Percentiles rank a stretch among this genome's conserved stretches.
Evolutionary conservation across 2,888 invertebrate species (phyloP).

Genomic region (Siphonodentalium dalli): DNA sequence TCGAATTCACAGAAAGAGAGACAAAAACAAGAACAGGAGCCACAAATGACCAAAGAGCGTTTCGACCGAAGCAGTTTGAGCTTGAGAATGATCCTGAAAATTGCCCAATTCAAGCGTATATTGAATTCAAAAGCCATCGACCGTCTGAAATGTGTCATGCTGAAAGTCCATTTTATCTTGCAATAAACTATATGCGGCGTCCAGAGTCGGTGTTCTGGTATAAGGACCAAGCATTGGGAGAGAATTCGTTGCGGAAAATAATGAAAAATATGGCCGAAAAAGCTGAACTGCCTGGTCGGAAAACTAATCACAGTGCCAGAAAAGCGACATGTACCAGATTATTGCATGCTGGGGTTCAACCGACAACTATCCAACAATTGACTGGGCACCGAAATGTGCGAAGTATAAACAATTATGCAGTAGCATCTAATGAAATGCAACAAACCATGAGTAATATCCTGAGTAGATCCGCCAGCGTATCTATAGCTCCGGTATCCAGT

Average conservation of each 20-base stretch:
- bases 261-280: conserved; percentile 5
- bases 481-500: too few species aligned
- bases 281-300: background rate
- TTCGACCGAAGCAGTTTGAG: conserved; percentile 4
- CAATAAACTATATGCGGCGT: background rate
- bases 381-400: conserved; percentile 4
- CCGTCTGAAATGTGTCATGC: too few species aligned
- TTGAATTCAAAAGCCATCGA: background rate
- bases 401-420: conserved; percentile 9
- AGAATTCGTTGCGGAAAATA: background rate
- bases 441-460: conserved; percentile 4
- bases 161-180: background rate
- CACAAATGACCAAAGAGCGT: background rate
- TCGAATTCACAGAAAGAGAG: background rate
- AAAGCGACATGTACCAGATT: conserved; percentile 8
- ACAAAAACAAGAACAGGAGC: background rate
- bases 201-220: background rate
- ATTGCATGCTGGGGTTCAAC: background rate
- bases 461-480: too few species aligned
- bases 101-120: conserved; percentile 6
- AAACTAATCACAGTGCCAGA: conserved; percentile 4
- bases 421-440: conserved; percentile 7
- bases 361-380: conserved; percentile 2
- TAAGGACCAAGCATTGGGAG: background rate
- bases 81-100: background rate